phyloP scores from a whole-genome alignment of 1,140 invertebrate genomes.

The Cydia splendana region DNA sequence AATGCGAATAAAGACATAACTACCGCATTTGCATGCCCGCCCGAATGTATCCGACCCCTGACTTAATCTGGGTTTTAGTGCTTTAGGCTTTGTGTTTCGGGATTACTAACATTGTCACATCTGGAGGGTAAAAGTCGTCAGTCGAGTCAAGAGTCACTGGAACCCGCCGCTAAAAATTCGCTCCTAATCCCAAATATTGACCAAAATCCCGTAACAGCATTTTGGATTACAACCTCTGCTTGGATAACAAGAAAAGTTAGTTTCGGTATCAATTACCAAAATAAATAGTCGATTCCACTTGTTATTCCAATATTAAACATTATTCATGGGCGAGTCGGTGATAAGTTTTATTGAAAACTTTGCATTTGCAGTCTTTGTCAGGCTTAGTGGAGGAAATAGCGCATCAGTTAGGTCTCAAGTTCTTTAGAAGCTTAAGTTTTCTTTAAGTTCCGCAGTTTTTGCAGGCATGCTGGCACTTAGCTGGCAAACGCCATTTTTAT shows the following conservation, averaged over 20 bases:
- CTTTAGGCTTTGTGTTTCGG: background rate
- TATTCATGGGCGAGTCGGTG: background rate
- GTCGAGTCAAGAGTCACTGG: background rate
- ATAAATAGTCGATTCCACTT: background rate
- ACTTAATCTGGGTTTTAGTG: slow-evolving; percentile 16
- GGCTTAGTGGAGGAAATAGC: background rate
- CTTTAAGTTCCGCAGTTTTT: background rate
- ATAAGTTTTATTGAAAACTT: slow-evolving; percentile 23
- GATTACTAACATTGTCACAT: background rate
- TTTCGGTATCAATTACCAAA: background rate
- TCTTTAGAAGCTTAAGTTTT: background rate
- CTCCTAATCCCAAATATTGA: no score
- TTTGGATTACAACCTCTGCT: background rate
- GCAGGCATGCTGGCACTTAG: background rate
- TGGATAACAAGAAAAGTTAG: background rate
- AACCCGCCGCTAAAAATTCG: background rate
- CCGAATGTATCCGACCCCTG: slow-evolving; percentile 5
- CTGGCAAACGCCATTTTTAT: background rate
- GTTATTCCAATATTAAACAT: slow-evolving; percentile 9
- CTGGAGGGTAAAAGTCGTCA: background rate
- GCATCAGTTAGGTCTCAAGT: background rate
- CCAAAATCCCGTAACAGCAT: background rate
- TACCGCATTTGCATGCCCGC: slow-evolving; percentile 4
- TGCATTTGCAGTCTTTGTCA: background rate
- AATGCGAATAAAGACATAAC: slow-evolving; percentile 25